A percentile compares a stretch with the other conserved stretches of the same genome.
Conservation (phyloP, 2,888 invertebrate species). For the Patella depressa region DNA sequence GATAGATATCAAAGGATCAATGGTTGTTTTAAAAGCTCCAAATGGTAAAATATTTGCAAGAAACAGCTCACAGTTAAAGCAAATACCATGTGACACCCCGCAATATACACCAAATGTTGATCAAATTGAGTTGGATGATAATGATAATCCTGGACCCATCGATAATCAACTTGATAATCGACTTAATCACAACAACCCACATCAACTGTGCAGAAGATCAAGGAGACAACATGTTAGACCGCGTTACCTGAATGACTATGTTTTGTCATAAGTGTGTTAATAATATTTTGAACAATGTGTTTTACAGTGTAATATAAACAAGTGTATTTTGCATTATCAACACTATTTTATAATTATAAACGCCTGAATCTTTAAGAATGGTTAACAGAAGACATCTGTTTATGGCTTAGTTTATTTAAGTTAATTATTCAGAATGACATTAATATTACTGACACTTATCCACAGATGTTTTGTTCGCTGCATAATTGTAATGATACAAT, state of each 20-base stretch:
- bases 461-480: neutral
- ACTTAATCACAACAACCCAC: neutral
- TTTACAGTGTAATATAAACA: no score
- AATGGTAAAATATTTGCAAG: neutral
- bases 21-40: neutral
- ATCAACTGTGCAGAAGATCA: neutral
- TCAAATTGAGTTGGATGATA: neutral
- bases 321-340: no score
- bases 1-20: neutral
- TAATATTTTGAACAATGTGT: no score
- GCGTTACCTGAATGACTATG: neutral
- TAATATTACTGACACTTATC: neutral
- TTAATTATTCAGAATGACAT: neutral
- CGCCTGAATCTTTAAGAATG: neutral
- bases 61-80: neutral
- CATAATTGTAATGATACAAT: neutral
- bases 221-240: neutral
- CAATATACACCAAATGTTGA: neutral
- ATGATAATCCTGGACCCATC: neutral
- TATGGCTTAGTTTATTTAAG: neutral
- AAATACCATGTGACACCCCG: neutral
- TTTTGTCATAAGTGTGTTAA: neutral
- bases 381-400: neutral
- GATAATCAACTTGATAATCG: no score
- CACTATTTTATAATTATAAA: neutral